Conservation (phyloP, 2,888 invertebrate species). For the Mythimna albipuncta region DNA sequence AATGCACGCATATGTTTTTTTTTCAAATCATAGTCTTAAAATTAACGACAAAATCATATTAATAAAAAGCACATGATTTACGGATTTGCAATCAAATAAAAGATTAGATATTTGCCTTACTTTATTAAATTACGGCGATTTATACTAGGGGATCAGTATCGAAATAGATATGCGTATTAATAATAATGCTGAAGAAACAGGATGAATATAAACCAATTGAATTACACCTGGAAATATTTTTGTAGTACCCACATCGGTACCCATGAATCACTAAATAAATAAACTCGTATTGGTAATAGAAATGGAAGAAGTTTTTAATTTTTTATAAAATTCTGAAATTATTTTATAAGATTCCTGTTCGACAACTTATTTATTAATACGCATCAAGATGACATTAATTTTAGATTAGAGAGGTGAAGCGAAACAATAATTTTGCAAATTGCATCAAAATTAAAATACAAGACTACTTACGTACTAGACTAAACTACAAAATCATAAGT, state of each 20-base stretch:
- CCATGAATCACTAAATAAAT: too few species aligned
- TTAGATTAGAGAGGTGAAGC: constrained; percentile 31
- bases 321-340: background rate
- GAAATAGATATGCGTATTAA: constrained; percentile 48
- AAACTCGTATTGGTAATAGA: background rate
- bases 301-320: background rate
- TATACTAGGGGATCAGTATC: constrained; percentile 54
- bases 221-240: background rate
- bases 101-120: constrained; percentile 2
- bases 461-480: constrained; percentile 47
- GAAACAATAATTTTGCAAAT: constrained; percentile 44
- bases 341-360: background rate
- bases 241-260: too few species aligned
- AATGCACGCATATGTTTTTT: constrained; percentile 46
- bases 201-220: background rate
- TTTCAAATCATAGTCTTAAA: constrained; percentile 30
- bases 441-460: constrained; percentile 42
- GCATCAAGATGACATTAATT: constrained; percentile 38
- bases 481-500: constrained; percentile 53
- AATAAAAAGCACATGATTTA: constrained; percentile 24
- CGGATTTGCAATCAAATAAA: constrained; percentile 7
- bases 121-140: constrained; percentile 14
- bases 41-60: constrained; percentile 34
- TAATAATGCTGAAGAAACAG: constrained; percentile 8
- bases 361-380: constrained; percentile 33